phyloP scores from a whole-genome alignment of 2,797 vertebrate genomes.

The Sebastes ruberrimus region DNA sequence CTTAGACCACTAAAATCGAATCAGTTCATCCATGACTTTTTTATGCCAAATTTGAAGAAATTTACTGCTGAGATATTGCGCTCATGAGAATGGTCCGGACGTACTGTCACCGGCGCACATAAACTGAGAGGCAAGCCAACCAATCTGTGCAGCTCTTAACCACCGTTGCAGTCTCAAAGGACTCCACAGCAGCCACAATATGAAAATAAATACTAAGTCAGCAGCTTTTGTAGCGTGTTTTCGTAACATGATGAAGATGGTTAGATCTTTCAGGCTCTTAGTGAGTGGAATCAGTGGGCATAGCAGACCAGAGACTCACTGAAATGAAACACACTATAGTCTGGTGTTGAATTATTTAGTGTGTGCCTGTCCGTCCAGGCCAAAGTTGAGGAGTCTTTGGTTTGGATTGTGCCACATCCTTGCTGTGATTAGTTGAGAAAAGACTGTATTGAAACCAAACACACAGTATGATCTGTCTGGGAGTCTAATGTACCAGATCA shows the following conservation, averaged over 20 bases:
- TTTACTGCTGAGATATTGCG: too few species aligned
- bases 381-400: slow-evolving; percentile 24
- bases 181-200: not conserved
- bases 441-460: slow-evolving; percentile 15
- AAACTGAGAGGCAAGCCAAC: slow-evolving; percentile 16
- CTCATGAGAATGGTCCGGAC: not conserved
- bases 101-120: not conserved
- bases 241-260: not conserved
- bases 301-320: slow-evolving; percentile 2
- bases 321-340: slow-evolving; percentile 24
- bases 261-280: slow-evolving; percentile 16
- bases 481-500: not conserved
- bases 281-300: not conserved
- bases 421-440: not conserved
- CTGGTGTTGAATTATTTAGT: slow-evolving; percentile 46
- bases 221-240: not conserved
- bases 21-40: too few species aligned
- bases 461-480: not conserved
- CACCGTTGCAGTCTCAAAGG: not conserved
- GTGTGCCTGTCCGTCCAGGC: slow-evolving; percentile 2
- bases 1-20: fast-evolving
- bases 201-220: not conserved
- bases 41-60: too few species aligned
- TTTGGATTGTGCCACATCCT: slow-evolving; percentile 8
- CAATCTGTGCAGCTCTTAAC: slow-evolving; percentile 1